These are phyloP conservation scores for Drosophila ustulata DNA, from an alignment of 2,888 invertebrate genomes.

Conservation along the genomic window DNA sequence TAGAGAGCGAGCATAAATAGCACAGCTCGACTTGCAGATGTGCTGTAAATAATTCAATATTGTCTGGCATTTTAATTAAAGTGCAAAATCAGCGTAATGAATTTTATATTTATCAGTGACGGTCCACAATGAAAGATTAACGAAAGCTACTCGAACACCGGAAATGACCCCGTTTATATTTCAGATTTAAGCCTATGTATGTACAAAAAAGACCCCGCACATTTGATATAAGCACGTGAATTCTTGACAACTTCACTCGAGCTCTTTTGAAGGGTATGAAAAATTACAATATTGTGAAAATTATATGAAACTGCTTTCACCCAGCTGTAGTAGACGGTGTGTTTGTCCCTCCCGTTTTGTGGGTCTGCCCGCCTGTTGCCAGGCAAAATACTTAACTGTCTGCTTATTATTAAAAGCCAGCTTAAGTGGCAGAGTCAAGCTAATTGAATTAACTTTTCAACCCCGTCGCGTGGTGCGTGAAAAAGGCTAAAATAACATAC, in stretches of 20 bases:
- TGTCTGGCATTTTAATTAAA: not conserved
- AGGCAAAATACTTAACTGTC: conserved; percentile 73
- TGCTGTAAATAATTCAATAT: conserved; percentile 6
- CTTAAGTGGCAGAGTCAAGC: conserved; percentile 79
- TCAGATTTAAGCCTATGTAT: not conserved
- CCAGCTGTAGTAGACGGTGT: not conserved
- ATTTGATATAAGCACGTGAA: not conserved
- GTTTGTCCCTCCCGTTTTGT: not conserved
- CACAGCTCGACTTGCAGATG: conserved; percentile 8
- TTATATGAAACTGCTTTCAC: conserved; percentile 27
- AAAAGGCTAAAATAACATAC: conserved; percentile 65
- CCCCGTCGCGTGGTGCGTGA: conserved; percentile 69
- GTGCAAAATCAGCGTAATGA: not conserved
- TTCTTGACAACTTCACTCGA: not conserved
- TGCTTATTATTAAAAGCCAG: conserved; percentile 78
- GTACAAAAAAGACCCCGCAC: not conserved
- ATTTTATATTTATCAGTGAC: not conserved
- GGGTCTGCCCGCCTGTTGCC: conserved; percentile 39
- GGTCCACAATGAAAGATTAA: not conserved
- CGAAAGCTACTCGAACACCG: not conserved
- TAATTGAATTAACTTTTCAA: conserved; percentile 76
- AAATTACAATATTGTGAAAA: conserved; percentile 34
- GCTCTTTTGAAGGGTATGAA: conserved; percentile 14
- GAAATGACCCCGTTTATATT: conserved; percentile 1
- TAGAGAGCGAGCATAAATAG: not conserved